phyloP scores from a whole-genome alignment of 2,113 vertebrate species.

The Aspidoscelis tigris region DNA sequence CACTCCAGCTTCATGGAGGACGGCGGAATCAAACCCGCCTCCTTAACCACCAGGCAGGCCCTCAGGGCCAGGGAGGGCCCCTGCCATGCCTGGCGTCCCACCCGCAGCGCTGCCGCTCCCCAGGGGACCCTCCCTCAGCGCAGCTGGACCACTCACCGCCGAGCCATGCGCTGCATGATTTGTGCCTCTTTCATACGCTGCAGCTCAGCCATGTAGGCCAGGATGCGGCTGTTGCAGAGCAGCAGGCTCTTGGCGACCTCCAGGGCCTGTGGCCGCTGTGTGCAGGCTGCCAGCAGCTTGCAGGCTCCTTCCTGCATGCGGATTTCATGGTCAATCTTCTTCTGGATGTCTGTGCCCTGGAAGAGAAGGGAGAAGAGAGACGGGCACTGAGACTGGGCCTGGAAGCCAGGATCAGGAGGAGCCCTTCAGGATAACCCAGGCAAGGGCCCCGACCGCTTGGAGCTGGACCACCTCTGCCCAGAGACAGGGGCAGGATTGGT shows the following conservation, averaged over 20 bases:
- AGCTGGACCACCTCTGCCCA: too few relatives aligned
- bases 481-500: too few relatives aligned
- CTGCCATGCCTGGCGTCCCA: background rate
- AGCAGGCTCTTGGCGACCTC: constrained; percentile 91
- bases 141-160: constrained; percentile 73
- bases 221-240: constrained; percentile 89
- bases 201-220: constrained; percentile 93
- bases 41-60: background rate
- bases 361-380: too few relatives aligned
- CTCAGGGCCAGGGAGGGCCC: background rate
- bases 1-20: too few relatives aligned
- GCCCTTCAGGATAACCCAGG: too few relatives aligned
- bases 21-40: too few relatives aligned
- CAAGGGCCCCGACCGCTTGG: too few relatives aligned
- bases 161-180: constrained; percentile 83
- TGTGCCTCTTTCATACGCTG: constrained; percentile 92
- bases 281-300: constrained; percentile 90
- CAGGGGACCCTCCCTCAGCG: too few relatives aligned
- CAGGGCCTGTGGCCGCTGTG: constrained; percentile 88
- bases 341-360: constrained; percentile 92
- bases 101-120: background rate
- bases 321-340: constrained; percentile 93
- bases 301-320: constrained; percentile 92
- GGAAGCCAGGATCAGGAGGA: too few relatives aligned
- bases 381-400: background rate